Evolutionary conservation across 2,113 vertebrate species (phyloP), one percentile per base, ranked within the genome.

Genomic region (Peromyscus polionotus): DNA sequence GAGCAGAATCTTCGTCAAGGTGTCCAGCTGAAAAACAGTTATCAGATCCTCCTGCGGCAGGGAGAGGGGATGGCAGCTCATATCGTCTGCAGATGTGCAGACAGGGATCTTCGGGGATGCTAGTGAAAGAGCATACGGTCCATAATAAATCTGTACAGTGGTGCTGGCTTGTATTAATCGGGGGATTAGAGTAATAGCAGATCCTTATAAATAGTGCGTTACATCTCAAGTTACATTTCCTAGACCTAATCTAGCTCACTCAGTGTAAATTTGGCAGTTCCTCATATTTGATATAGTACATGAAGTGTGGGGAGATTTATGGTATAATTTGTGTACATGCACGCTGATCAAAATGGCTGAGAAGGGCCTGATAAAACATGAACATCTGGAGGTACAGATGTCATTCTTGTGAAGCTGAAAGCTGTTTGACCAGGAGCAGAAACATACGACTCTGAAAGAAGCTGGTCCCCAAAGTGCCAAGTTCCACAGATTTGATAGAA

Each of bases 301-400:
- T 95, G 96, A 97, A 98, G 97, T 97, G 91, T 96, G 95, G 93
- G 93, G 96, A 98, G 96, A 98, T 98, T 99, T 99, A 98, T 95
- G 87, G 77, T 73, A 77, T 13, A 0, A 91, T 97, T 97, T 98
- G 98, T 98, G 93, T 97, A 98, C 93, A 98, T 87, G 92, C 88
- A 84, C 91, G 90, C 97, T 96, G 98, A 98, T 98, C 97, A 98
- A 98, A 98, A 98, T 90, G 97, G 73, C 42, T 77, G 94, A 97
- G 98, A 97, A 97, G 98, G 89, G 95, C 95, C 94, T 14, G 45
- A 96, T 98, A 91, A 98, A 98, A 98, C 94, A 96, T 87, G 70
- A 98, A 98, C 99, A 99, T 99, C 98, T 99, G 98, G 97, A 98
- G 96, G 96, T 98, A 97, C 36, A 96, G 98, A 98, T 98, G 98